A percentile compares a stretch with the other conserved stretches of the same genome.
These are phyloP conservation scores for Climacteris rufus DNA, from an alignment of 2,113 vertebrate genomes.

Conservation along the genomic window DNA sequence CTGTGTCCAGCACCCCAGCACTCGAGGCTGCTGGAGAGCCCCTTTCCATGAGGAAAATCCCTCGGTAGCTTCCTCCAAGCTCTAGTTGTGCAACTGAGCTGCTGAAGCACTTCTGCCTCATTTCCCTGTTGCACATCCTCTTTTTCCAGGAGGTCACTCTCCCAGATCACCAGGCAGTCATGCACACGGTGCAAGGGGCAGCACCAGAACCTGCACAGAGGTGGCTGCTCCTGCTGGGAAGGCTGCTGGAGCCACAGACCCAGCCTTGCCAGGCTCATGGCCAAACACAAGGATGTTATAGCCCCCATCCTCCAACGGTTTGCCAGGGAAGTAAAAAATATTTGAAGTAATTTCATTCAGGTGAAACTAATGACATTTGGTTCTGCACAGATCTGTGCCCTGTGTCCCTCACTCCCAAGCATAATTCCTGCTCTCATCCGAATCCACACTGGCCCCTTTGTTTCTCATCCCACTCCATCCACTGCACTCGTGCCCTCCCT, in stretches of 20 bases:
- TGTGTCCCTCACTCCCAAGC: neutral
- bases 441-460: constrained; percentile 3
- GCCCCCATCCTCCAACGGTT: neutral
- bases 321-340: neutral
- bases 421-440: neutral
- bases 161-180: neutral
- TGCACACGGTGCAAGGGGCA: neutral
- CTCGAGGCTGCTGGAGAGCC: neutral
- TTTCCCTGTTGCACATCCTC: neutral
- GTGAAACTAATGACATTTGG: neutral
- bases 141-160: neutral
- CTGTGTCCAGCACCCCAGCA: neutral
- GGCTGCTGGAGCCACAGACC: neutral
- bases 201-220: neutral
- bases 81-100: neutral
- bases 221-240: neutral
- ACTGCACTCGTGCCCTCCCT: neutral
- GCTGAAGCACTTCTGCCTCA: neutral
- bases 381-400: neutral
- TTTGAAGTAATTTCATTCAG: neutral
- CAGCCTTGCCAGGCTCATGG: neutral
- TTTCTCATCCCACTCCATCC: neutral
- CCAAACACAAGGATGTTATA: neutral
- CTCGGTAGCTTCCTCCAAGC: neutral
- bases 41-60: neutral